phyloP scores from a whole-genome alignment of 2,113 vertebrate genomes.

The Callaeas wilsoni region DNA sequence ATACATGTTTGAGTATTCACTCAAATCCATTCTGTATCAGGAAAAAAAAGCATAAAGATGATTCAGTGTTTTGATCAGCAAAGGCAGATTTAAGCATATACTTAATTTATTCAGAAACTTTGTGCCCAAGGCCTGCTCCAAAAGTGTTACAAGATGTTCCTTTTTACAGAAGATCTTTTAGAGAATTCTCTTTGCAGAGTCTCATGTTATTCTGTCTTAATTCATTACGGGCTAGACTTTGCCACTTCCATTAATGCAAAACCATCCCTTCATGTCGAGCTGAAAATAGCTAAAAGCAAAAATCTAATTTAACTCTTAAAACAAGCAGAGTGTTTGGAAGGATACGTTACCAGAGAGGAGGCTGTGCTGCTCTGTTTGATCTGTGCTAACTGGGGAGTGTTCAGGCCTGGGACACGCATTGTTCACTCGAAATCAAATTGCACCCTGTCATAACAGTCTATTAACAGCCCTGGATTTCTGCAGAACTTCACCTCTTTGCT shows the following conservation, averaged over 20 bases:
- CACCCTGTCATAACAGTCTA: constrained; percentile 37
- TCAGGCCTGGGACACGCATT: background rate
- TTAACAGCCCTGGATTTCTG: constrained; percentile 42
- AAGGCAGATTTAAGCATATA: background rate
- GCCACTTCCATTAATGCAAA: background rate
- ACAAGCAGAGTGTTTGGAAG: background rate
- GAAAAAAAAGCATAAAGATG: background rate
- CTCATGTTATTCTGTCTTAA: background rate
- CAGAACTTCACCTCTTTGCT: constrained; percentile 12
- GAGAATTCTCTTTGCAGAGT: background rate
- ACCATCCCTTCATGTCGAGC: background rate
- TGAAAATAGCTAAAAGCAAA: constrained; percentile 9
- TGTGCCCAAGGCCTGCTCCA: background rate
- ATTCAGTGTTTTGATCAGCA: background rate
- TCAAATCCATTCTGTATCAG: background rate
- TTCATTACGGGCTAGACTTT: background rate
- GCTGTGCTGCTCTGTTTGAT: background rate
- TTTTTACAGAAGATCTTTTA: background rate
- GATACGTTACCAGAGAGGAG: background rate
- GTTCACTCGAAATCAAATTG: constrained; percentile 20
- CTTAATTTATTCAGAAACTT: background rate
- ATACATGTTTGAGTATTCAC: background rate
- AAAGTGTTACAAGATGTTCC: background rate
- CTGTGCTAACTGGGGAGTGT: background rate
- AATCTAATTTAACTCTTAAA: background rate